Percentiles rank a stretch among this genome's conserved stretches.
These are phyloP conservation scores for Zingel zingel DNA, from an alignment of 2,113 vertebrate genomes.

Conservation along the genomic window DNA sequence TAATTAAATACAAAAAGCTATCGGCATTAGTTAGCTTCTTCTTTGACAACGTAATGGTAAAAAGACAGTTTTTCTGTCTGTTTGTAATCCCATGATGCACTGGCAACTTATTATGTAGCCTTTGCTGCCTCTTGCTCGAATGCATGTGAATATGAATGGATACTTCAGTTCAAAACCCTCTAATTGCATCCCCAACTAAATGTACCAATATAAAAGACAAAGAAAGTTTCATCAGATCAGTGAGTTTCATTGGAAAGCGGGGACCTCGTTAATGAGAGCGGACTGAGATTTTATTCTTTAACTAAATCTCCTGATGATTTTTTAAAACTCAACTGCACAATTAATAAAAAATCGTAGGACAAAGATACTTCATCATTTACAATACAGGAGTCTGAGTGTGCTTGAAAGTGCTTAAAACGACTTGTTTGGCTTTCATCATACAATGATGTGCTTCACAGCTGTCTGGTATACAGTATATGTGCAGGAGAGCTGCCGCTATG, in stretches of 20 bases:
- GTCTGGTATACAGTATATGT: background rate
- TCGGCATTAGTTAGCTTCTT: background rate
- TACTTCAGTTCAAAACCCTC: too few relatives aligned
- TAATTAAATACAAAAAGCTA: slow-evolving; percentile 17
- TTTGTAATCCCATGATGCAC: too few relatives aligned
- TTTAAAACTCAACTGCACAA: background rate
- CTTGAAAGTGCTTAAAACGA: background rate
- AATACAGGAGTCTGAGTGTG: background rate
- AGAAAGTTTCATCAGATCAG: background rate
- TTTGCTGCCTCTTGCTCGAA: too few relatives aligned
- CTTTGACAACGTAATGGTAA: background rate
- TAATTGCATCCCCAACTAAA: too few relatives aligned
- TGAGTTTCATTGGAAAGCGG: slow-evolving; percentile 4
- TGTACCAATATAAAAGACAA: background rate
- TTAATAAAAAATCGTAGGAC: slow-evolving; percentile 1
- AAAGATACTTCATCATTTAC: slow-evolving; percentile 36
- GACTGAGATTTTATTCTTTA: background rate
- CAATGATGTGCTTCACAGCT: slow-evolving; percentile 21
- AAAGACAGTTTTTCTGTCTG: background rate
- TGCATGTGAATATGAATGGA: too few relatives aligned
- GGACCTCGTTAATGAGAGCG: background rate
- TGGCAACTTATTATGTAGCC: too few relatives aligned
- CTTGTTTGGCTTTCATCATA: background rate
- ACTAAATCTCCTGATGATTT: slow-evolving; percentile 1
- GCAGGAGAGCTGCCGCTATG: slow-evolving; percentile 8